Evolutionary conservation across 2,113 vertebrate species (phyloP), one percentile per base, ranked within the genome.

Genomic region (Paramormyrops kingsleyae): DNA sequence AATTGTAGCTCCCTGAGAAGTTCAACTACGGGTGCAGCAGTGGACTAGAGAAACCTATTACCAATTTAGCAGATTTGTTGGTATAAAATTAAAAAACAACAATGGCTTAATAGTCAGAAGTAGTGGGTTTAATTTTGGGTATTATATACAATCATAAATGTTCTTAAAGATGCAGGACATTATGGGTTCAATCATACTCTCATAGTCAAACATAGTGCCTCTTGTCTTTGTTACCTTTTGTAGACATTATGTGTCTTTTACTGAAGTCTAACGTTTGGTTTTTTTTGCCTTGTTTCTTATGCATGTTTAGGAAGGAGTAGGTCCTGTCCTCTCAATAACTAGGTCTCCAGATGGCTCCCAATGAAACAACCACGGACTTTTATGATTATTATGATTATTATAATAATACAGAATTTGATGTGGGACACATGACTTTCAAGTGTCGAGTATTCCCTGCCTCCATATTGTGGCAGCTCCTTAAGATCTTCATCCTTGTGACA

Each of bases 401-500:
- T 49, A 83, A 59, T 62, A 0, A 56, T 47, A 53, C 47, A 1
- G 47, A 44, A 12, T 8, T 27, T 44, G 21, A 56, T 12, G 74
- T 91, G 0, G 52, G 44, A 1, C 17, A 74, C 1, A 9, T 90
- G 0, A 31, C 89, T 4, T 12, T 7, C 9, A 83, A 80, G 8
- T 93, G 93, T 27, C 13, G 47, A 2, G 3, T 74, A 0, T 1
- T 74, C 0, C 6, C 15, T 0, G 53, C 12, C 15, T 17, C 12
- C 0, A 19, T 7, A 15, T 10, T 83, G 24, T 92, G 89, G 91
- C 15, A 89, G 0, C 83, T 27, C 7, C 7, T 93, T 9, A 87
- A 92, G 83, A 56, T 92, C 53, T 1, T 91, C 24, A 50, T 90
- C 0, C 44, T 94, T 24, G 0, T 90, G 88, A 35, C 88, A 0